Conservation (phyloP, 2,888 invertebrate species). For the Spodoptera littoralis region DNA sequence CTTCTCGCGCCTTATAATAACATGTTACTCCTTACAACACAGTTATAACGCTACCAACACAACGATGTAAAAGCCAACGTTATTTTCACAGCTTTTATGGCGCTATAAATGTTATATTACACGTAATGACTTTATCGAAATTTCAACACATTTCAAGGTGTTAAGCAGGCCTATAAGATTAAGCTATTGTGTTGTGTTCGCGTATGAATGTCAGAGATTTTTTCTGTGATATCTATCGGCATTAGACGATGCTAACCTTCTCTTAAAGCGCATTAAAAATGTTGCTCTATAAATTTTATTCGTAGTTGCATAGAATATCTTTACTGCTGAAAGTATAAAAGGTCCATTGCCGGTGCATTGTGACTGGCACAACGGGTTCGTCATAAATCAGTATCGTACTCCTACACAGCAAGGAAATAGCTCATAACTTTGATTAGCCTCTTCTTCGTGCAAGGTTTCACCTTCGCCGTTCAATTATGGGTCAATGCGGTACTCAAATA, state of each 20-base stretch:
- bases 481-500: conserved; percentile 62
- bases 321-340: conserved; percentile 51
- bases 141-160: conserved; percentile 30
- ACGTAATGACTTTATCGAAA: conserved; percentile 38
- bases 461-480: conserved; percentile 66
- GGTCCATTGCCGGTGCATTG: conserved; percentile 51
- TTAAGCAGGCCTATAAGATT: conserved; percentile 4
- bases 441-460: conserved; percentile 64
- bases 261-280: not conserved
- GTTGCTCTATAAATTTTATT: not conserved
- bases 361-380: conserved; percentile 58
- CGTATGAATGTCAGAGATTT: conserved; percentile 12
- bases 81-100: conserved; percentile 52
- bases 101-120: conserved; percentile 46
- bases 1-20: conserved; percentile 62
- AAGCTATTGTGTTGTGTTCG: conserved; percentile 1
- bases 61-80: conserved; percentile 25
- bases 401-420: conserved; percentile 71
- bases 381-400: conserved; percentile 72
- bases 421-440: conserved; percentile 76
- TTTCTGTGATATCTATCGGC: not conserved
- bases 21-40: conserved; percentile 43
- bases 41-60: conserved; percentile 41
- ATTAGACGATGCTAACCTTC: conserved; percentile 12
- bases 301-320: conserved; percentile 29